phyloP scores from a whole-genome alignment of 2,888 invertebrate genomes.

The Coelogynopora nodosa region DNA sequence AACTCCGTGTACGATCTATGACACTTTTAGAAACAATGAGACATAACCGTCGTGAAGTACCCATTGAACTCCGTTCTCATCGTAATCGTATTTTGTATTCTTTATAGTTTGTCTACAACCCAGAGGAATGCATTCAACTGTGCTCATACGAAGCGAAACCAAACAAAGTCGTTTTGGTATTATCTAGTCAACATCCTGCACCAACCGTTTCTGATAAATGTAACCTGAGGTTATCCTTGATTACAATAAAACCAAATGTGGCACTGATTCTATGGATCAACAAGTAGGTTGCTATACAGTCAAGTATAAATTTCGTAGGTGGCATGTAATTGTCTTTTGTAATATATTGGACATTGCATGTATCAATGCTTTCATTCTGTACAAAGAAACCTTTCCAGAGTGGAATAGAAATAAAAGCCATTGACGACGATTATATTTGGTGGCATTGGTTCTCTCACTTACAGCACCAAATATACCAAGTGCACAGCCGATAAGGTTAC shows the following conservation, averaged over 20 bases:
- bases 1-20: background rate
- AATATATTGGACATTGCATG: background rate
- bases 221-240: background rate
- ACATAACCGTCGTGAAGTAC: conserved; percentile 4
- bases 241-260: conserved; percentile 6
- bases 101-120: conserved; percentile 12
- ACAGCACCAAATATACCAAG: background rate
- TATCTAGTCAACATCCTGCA: background rate
- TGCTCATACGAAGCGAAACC: background rate
- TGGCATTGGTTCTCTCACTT: background rate
- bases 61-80: background rate
- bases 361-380: background rate
- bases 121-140: background rate
- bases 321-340: conserved; percentile 2
- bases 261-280: background rate
- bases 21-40: conserved; percentile 13
- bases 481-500: background rate
- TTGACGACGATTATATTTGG: background rate
- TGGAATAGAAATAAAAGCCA: background rate
- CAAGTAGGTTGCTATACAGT: background rate
- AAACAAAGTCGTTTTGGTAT: background rate
- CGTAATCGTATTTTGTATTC: background rate
- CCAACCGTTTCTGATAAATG: background rate
- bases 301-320: background rate
- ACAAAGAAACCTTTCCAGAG: background rate